Evolutionary conservation across 2,797 vertebrate species (phyloP).

Genomic region (Rachycentron canadum): DNA sequence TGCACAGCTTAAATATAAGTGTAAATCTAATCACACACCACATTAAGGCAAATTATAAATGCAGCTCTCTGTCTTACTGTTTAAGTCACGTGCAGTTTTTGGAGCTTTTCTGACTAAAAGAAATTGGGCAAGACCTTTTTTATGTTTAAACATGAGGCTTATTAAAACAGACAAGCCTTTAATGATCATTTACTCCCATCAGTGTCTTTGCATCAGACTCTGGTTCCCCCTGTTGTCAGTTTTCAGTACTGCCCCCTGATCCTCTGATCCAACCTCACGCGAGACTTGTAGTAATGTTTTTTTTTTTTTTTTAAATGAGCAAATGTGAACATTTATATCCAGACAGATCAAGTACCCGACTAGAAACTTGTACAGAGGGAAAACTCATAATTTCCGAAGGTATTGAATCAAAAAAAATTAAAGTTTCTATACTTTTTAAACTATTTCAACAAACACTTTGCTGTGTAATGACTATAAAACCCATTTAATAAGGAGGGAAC

Average conservation of each 20-base stretch:
- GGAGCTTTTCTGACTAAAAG: not conserved
- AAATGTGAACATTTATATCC: slow-evolving; percentile 17
- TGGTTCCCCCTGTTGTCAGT: slow-evolving; percentile 57
- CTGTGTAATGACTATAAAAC: slow-evolving; percentile 12
- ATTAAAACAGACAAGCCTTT: not conserved
- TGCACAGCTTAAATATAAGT: not conserved
- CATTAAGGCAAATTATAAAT: not conserved
- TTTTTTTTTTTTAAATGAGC: no score
- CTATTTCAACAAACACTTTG: not conserved
- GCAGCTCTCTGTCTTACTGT: not conserved
- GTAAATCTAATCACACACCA: not conserved
- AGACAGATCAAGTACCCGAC: not conserved
- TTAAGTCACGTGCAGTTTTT: not conserved
- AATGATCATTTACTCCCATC: not conserved
- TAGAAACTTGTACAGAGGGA: slow-evolving; percentile 23
- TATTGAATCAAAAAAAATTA: not conserved
- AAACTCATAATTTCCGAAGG: slow-evolving; percentile 9
- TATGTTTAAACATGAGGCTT: not conserved
- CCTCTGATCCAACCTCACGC: slow-evolving; percentile 30
- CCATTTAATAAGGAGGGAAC: no score
- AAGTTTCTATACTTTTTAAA: not conserved
- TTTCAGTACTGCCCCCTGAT: not conserved
- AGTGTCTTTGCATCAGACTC: not conserved
- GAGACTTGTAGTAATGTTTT: no score
- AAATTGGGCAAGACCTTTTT: not conserved